Evolutionary conservation across 2,797 vertebrate species (phyloP).

Genomic region (Pagetopsis macropterus): DNA sequence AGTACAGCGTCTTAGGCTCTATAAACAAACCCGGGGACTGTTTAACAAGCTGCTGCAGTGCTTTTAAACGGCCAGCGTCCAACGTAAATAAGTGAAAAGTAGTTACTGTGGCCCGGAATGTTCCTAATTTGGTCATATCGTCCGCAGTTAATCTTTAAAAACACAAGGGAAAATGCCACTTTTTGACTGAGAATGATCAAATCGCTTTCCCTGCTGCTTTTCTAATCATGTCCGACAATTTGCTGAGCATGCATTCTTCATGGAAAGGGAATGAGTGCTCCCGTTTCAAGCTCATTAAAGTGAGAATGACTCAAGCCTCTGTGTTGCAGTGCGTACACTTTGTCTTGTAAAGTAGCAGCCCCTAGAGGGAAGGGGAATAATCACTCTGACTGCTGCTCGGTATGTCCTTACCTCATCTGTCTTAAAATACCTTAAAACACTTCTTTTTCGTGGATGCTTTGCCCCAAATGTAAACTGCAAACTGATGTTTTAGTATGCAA

Average conservation of each 20-base stretch:
- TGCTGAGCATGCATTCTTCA: conserved; percentile 30
- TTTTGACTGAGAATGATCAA: conserved; percentile 21
- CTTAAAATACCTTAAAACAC: too few relatives aligned
- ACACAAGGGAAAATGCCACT: background rate
- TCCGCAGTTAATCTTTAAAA: conserved; percentile 11
- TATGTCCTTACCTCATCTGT: background rate
- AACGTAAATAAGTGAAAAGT: conserved; percentile 57
- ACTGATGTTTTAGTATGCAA: background rate
- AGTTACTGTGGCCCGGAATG: conserved; percentile 41
- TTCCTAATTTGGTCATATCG: conserved; percentile 58
- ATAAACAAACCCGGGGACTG: conserved; percentile 57
- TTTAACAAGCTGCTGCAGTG: conserved; percentile 60
- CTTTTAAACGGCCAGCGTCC: conserved; percentile 43
- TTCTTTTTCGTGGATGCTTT: background rate
- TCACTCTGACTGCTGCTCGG: conserved; percentile 14
- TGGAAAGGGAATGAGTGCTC: conserved; percentile 28
- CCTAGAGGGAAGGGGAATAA: conserved; percentile 17
- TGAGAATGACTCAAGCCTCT: conserved; percentile 24
- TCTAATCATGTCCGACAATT: conserved; percentile 23
- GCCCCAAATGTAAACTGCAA: background rate
- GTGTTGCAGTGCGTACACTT: conserved; percentile 23
- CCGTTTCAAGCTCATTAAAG: conserved; percentile 51
- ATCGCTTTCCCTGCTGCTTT: conserved; percentile 13
- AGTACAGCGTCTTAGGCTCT: conserved; percentile 46
- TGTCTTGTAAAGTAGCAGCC: conserved; percentile 30